phyloP scores from a whole-genome alignment of 2,113 vertebrate genomes.

The Mormyrus lacerda region DNA sequence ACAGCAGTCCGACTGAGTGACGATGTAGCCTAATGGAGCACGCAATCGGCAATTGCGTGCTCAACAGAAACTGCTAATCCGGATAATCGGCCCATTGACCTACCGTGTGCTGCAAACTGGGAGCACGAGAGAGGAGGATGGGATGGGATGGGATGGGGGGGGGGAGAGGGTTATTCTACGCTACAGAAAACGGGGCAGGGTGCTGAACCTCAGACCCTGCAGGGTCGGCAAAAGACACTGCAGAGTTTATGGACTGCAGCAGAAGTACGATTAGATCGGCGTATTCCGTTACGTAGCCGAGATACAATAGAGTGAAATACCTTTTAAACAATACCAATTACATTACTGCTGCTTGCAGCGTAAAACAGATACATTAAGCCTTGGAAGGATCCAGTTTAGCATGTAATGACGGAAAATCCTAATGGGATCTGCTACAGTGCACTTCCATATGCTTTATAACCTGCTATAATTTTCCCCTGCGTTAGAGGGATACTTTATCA shows the following conservation, averaged over 20 bases:
- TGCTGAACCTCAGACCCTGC: not conserved
- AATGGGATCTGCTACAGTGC: not conserved
- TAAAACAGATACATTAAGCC: constrained; percentile 1
- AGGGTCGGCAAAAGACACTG: not conserved
- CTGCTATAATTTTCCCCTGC: not conserved
- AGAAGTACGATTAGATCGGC: not conserved
- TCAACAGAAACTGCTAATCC: not conserved
- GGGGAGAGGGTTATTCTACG: not conserved
- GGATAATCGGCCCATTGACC: not conserved
- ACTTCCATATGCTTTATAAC: not conserved
- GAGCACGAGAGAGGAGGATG: not conserved
- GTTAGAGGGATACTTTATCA: constrained; percentile 4
- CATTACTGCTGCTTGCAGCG: not conserved
- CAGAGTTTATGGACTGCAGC: not conserved
- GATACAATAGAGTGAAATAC: not conserved
- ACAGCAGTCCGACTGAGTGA: not conserved
- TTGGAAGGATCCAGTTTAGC: not conserved
- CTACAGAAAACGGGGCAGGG: not conserved
- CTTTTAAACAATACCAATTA: constrained; percentile 5
- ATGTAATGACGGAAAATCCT: not conserved
- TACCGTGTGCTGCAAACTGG: not conserved
- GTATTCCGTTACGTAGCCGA: not conserved
- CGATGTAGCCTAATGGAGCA: not conserved
- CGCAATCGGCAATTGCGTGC: not conserved
- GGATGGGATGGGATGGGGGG: too few relatives aligned